phyloP scores from a whole-genome alignment of 2,113 vertebrate genomes.

The Spizaetus ornatus region DNA sequence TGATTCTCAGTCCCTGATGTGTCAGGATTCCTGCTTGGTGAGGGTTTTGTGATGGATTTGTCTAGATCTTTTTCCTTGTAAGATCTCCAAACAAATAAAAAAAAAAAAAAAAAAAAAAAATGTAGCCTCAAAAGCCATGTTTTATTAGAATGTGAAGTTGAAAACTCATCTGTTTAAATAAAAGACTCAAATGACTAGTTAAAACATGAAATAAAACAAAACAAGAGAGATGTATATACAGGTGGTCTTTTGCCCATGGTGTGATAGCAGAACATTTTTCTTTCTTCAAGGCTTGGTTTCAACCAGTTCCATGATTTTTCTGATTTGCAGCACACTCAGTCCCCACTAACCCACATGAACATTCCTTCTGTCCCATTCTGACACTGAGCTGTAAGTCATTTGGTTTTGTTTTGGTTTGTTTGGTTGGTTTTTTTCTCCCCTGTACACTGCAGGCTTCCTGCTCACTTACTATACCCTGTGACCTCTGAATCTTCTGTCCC shows the following conservation, averaged over 20 bases:
- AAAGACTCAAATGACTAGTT: background rate
- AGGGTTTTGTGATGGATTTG: background rate
- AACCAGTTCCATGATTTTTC: background rate
- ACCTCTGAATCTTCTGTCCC: background rate
- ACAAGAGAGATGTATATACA: too few relatives aligned
- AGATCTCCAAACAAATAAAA: background rate
- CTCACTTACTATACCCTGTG: background rate
- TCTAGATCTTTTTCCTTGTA: background rate
- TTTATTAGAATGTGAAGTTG: background rate
- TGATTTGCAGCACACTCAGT: background rate
- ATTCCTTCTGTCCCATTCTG: background rate
- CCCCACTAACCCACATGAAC: background rate
- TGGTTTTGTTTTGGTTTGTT: background rate
- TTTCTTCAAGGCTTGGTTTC: background rate
- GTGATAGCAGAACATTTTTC: background rate
- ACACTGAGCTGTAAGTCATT: background rate
- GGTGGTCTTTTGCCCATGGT: background rate
- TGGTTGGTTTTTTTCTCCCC: accelerated
- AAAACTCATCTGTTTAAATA: background rate
- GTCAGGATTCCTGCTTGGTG: background rate
- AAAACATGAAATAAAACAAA: background rate
- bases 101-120: too few relatives aligned
- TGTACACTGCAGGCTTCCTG: accelerated
- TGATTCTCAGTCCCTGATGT: background rate
- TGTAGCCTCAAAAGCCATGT: background rate